Evolutionary conservation across 2,888 invertebrate species (phyloP), one percentile per base, ranked within the genome.

Genomic region (Lampropteryx suffumata): DNA sequence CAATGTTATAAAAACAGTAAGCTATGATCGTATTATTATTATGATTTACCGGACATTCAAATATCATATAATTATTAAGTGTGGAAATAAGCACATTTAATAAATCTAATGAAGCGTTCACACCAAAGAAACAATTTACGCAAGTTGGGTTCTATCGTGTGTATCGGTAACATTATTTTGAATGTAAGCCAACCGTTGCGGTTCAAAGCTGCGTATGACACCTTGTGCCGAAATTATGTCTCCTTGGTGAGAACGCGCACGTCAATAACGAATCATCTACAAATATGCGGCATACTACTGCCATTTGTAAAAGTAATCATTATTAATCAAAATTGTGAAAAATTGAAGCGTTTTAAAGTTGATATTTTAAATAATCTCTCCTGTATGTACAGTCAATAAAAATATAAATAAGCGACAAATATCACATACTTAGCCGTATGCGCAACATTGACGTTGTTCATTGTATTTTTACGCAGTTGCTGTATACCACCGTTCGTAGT

Each of bases 1-100:
- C 82, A 74, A 78, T 76, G 81, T 77, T 83, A 82, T 79, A 85
- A 85, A 79, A 84, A 82, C 80, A 82, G 80, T 84, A 82, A 81
- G 82, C 81, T 84, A 84, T 79, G 33, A 33, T 81, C 82, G 73
- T 78, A 69, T 69, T 76, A 77, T 81, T 79, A 82, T 44, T 70
- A 65, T 73, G 40, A 77, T 76, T 80, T 74, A 76, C 71, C 77
- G 71, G 80, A 82, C 79, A 80, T 75, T 71, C 74, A 79, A 77
- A 79, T 71, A 83, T 79, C 78, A 44, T 48, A 48, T 76, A 80
- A 53, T 40, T 17, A 17, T 77, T 37, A 41, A 41, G 32, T 39
- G 41, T 79, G 65, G 76, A 80, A 77, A 76, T 83, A 79, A 77
- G 73, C 79, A 81, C 77, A 79, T 79, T 72, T 40, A 50, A 81